These are phyloP conservation scores for Melolontha melolontha DNA, from an alignment of 2,888 invertebrate genomes.

Conservation along the genomic window DNA sequence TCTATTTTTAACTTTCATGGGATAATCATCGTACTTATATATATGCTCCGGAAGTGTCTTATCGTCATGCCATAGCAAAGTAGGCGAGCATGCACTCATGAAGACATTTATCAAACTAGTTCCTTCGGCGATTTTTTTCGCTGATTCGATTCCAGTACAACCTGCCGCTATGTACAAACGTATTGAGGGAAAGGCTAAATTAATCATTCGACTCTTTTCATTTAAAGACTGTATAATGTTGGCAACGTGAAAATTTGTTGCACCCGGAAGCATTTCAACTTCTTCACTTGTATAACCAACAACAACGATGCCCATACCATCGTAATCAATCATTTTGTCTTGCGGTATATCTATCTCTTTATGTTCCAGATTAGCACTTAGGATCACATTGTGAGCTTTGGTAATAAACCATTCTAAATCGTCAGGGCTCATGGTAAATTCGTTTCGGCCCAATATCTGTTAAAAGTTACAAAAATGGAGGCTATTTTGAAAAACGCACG, in stretches of 20 bases:
- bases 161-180: conserved; percentile 86
- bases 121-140: conserved; percentile 79
- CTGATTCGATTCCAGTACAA: conserved; percentile 85
- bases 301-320: conserved; percentile 78
- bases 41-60: conserved; percentile 75
- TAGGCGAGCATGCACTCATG: conserved; percentile 92
- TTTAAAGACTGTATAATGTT: conserved; percentile 13
- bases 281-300: conserved; percentile 80
- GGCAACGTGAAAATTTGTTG: conserved; percentile 6
- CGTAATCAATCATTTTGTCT: neutral
- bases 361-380: conserved; percentile 85
- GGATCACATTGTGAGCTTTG: conserved; percentile 69
- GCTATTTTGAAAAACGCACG: neutral
- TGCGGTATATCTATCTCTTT: conserved; percentile 60
- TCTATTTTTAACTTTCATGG: conserved; percentile 76
- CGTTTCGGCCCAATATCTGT: conserved; percentile 93
- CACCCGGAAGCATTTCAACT: neutral
- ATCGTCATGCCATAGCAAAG: conserved; percentile 85
- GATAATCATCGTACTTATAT: conserved; percentile 79
- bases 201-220: neutral
- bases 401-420: conserved; percentile 84
- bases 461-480: neutral
- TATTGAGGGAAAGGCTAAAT: neutral
- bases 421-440: conserved; percentile 84
- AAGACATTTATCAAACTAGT: conserved; percentile 89